phyloP scores from a whole-genome alignment of 1,140 invertebrate species.

The Metopolophium dirhodum region DNA sequence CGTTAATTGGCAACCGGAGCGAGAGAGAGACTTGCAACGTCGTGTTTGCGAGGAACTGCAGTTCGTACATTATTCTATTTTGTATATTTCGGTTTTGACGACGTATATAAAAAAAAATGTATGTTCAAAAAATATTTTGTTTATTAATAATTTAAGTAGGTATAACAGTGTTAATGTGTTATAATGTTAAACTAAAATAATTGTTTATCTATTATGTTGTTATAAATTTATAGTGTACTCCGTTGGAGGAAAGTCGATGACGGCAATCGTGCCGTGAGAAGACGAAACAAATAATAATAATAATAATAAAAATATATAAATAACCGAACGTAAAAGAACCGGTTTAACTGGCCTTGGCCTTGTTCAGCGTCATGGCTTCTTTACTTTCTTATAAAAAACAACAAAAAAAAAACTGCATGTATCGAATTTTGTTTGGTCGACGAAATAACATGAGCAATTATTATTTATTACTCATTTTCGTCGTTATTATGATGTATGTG shows the following conservation, averaged over 20 bases:
- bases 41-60: neutral
- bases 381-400: constrained; percentile 49
- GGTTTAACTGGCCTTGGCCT: constrained; percentile 54
- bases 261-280: neutral
- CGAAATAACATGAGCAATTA: neutral
- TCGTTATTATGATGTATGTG: neutral
- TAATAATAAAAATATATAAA: constrained; percentile 1
- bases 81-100: neutral
- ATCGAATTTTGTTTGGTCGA: constrained; percentile 22
- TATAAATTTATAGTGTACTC: neutral
- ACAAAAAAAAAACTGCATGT: constrained; percentile 11
- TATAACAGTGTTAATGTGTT: neutral
- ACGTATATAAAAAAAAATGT: neutral
- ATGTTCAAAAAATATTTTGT: neutral
- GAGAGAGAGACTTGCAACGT: neutral
- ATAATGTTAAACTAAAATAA: neutral
- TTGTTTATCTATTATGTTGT: neutral
- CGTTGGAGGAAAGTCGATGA: neutral
- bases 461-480: constrained; percentile 14
- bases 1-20: constrained; percentile 51
- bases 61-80: neutral
- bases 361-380: constrained; percentile 39
- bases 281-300: neutral
- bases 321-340: constrained; percentile 35
- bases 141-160: neutral